Evolutionary conservation across 2,113 vertebrate species (phyloP).

Genomic region (Sitta europaea): DNA sequence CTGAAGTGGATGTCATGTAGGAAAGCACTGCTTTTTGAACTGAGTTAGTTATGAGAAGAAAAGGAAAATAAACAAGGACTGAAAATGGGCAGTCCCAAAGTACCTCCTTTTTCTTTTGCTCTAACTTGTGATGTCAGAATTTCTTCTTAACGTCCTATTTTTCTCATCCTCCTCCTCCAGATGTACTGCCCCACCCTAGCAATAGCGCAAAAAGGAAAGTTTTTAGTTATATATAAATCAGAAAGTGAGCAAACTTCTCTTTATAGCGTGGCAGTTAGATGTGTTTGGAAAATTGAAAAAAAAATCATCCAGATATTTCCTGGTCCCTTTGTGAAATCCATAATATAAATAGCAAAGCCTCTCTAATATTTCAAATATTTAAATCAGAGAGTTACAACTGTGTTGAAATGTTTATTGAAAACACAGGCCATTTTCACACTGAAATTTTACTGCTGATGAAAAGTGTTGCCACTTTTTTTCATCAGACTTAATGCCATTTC

Average conservation of each 20-base stretch:
- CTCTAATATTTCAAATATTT: background rate
- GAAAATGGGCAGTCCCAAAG: background rate
- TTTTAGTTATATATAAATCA: background rate
- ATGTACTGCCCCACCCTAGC: background rate
- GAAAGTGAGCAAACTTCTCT: background rate
- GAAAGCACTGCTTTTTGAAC: background rate
- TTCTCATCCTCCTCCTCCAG: background rate
- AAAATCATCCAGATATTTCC: background rate
- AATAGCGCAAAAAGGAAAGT: background rate
- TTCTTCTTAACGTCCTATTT: background rate
- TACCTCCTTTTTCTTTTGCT: background rate
- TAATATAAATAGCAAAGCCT: background rate
- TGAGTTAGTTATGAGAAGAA: background rate
- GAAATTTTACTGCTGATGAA: background rate
- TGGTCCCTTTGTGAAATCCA: background rate
- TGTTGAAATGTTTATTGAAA: background rate
- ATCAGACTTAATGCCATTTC: background rate
- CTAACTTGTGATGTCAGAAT: background rate
- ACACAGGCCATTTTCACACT: background rate
- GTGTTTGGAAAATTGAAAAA: background rate
- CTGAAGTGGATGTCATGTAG: background rate
- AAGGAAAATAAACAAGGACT: background rate
- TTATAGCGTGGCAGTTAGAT: background rate
- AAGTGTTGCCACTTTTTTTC: background rate
- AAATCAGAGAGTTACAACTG: background rate